These are phyloP conservation scores for Pseudomyrmex sp. DNA, from an alignment of 1,140 invertebrate genomes.

Conservation along the genomic window DNA sequence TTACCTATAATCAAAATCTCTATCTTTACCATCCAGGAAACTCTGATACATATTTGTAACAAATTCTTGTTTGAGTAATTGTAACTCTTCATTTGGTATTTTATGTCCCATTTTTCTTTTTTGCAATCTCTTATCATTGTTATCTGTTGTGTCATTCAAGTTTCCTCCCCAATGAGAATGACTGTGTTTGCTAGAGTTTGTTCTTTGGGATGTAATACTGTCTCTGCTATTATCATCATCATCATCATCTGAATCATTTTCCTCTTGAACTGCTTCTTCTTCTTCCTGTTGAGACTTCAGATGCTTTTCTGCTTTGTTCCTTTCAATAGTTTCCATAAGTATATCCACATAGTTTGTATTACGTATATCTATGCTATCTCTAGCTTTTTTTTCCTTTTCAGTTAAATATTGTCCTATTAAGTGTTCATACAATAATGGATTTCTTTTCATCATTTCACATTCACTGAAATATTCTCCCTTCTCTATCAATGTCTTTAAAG, in stretches of 20 bases:
- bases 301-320: slow-evolving; percentile 87
- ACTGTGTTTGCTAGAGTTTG: slow-evolving; percentile 14
- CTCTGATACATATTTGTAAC: slow-evolving; percentile 94
- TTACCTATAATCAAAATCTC: slow-evolving; percentile 93
- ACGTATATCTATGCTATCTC: slow-evolving; percentile 86
- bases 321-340: slow-evolving; percentile 89
- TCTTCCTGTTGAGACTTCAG: slow-evolving; percentile 87
- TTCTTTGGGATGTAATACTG: not conserved
- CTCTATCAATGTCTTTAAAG: slow-evolving; percentile 91
- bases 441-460: slow-evolving; percentile 95
- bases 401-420: slow-evolving; percentile 94
- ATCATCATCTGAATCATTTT: slow-evolving; percentile 80
- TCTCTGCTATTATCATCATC: slow-evolving; percentile 74
- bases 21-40: slow-evolving; percentile 94
- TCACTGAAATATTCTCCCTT: slow-evolving; percentile 95
- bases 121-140: slow-evolving; percentile 23
- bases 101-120: slow-evolving; percentile 23
- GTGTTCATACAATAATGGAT: slow-evolving; percentile 95
- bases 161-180: slow-evolving; percentile 62
- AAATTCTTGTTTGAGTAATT: slow-evolving; percentile 93
- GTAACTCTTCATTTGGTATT: slow-evolving; percentile 84
- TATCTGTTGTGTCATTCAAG: slow-evolving; percentile 5
- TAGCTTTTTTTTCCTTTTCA: slow-evolving; percentile 89
- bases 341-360: slow-evolving; percentile 89
- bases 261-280: slow-evolving; percentile 71